Base-by-base conservation (phyloP, 2,113 vertebrate species). In the Anthoscopus minutus region DNA sequence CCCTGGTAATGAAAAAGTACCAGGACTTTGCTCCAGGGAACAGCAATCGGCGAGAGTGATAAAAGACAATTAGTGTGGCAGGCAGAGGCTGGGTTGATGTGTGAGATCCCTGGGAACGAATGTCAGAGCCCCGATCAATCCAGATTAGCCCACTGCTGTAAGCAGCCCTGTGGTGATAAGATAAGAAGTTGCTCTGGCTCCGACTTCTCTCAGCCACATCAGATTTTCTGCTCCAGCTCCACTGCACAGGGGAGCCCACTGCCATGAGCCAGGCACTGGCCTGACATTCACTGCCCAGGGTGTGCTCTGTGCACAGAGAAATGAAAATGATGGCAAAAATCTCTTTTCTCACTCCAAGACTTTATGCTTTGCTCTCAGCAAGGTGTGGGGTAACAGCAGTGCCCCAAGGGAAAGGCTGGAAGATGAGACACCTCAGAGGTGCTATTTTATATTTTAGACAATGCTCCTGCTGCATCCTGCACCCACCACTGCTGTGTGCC, bases 11-110 rank as follows among this genome's bases (percentile, higher is more conserved):
- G 77, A 91, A 85, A 91, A 53, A 58, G 44, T 9, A 50, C 8
- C 84, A 69, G 73, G 38, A 85, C 48, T 82, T 92, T 72, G 84
- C 93, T 92, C 89, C 31, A 70, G 89, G 81, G 93, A 89, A 85
- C 85, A 74, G 67, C 82, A 88, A 78, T 62, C 13, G 23, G 10
- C 0, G 3, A 40, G 73, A 76, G 89, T 0, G 7, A 91, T 47
- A 88, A 82, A 71, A 74, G 77, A 60, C 78, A 91, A 87, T 93
- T 79, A 35, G 25, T 38, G 83, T 44, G 65, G 54, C 60, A 30
- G 73, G 83, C 73, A 50, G 81, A 45, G 66, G 70, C 66, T 58
- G 78, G 53, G 27, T 3, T 48, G 95, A 53, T 44, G 71, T n/a
- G 25, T 16, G 22, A 67, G 47, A 65, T 54, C 35, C 11, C 7